Evolutionary conservation across 2,888 invertebrate species (phyloP).

Genomic region (Tetragnatha montana): DNA sequence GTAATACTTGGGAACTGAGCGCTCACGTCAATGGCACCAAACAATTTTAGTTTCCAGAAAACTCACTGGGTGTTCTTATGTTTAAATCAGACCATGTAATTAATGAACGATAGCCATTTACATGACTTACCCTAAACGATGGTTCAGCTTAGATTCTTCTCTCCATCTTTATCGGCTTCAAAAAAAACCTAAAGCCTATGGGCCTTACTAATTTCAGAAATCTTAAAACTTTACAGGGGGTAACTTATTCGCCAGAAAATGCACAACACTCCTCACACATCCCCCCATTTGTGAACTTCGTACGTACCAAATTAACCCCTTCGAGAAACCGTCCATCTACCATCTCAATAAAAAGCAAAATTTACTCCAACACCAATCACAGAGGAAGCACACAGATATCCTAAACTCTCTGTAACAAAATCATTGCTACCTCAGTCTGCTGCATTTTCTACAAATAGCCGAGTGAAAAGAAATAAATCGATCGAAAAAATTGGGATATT

Average conservation of each 20-base stretch:
- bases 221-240: background rate
- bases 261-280: background rate
- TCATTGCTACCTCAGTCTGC: constrained; percentile 52
- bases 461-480: background rate
- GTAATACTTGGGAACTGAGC: background rate
- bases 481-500: background rate
- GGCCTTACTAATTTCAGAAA: constrained; percentile 30
- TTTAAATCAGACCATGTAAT: background rate
- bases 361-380: constrained; percentile 67
- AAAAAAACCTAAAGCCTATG: constrained; percentile 63
- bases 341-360: constrained; percentile 54
- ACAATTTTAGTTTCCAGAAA: background rate
- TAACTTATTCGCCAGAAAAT: constrained; percentile 17
- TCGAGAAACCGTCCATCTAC: constrained; percentile 41
- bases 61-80: background rate
- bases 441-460: constrained; percentile 23
- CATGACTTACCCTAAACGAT: constrained; percentile 68
- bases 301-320: constrained; percentile 39
- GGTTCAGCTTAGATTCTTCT: constrained; percentile 65
- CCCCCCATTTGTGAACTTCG: constrained; percentile 7
- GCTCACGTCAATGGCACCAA: background rate
- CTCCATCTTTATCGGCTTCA: constrained; percentile 67
- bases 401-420: constrained; percentile 50
- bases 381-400: constrained; percentile 56
- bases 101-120: constrained; percentile 39